A percentile compares a stretch with the other conserved stretches of the same genome.
Conservation (phyloP, 2,113 vertebrate species). For the Gallinago paraguaiae region DNA sequence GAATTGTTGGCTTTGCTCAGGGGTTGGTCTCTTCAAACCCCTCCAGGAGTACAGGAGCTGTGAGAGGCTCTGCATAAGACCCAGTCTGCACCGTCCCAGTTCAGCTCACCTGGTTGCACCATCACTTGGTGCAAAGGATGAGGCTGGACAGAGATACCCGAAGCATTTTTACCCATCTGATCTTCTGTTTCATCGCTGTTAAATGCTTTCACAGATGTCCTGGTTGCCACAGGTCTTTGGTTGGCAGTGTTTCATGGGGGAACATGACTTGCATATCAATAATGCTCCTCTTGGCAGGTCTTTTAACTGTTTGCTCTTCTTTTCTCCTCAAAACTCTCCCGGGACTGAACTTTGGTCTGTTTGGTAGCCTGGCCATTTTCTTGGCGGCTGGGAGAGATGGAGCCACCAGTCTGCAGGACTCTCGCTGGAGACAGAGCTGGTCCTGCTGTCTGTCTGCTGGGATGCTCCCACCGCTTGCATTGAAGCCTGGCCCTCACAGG, state of each 20-base stretch:
- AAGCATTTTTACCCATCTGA: not conserved
- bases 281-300: not conserved
- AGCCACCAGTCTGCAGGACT: not conserved
- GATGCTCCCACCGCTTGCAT: not conserved
- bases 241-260: not conserved
- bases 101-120: not conserved
- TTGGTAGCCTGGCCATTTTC: not conserved
- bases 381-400: not conserved
- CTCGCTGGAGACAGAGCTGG: not conserved
- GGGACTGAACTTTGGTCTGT: not conserved
- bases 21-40: not conserved
- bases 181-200: not conserved
- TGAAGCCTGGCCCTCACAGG: not conserved
- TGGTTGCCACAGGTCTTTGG: not conserved
- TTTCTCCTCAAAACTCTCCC: not conserved
- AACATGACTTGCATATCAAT: not conserved
- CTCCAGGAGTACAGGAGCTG: not conserved
- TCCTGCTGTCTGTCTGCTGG: not conserved
- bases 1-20: not conserved
- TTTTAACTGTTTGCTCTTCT: not conserved
- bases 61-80: not conserved
- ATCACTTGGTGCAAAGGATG: not conserved
- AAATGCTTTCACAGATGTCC: constrained; percentile 1
- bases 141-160: not conserved
- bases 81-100: not conserved